Evolutionary conservation across 2,113 vertebrate genomes (phyloP).

Genomic region (Acrocephalus arundinaceus): DNA sequence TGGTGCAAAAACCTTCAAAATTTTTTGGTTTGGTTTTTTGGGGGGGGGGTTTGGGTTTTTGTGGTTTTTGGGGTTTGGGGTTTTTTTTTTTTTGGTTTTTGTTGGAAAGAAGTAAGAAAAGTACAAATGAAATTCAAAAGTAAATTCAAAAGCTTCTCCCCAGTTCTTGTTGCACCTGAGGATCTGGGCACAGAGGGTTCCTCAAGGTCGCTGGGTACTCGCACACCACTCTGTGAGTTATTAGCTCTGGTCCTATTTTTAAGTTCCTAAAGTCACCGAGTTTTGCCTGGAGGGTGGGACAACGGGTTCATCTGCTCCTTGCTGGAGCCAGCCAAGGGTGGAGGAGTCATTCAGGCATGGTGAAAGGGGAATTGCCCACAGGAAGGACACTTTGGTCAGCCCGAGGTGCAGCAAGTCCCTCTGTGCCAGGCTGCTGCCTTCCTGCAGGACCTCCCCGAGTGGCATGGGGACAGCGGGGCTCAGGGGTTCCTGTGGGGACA

Average conservation of each 20-base stretch:
- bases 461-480: rapidly evolving
- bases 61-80: too few species aligned
- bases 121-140: not conserved
- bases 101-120: not conserved
- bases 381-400: constrained; percentile 8
- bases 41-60: too few species aligned
- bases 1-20: not conserved
- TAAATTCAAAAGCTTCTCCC: not conserved
- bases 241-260: constrained; percentile 21
- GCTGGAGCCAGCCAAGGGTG: not conserved
- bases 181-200: not conserved
- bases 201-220: not conserved
- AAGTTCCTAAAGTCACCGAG: not conserved
- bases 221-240: not conserved
- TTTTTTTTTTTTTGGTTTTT: too few species aligned
- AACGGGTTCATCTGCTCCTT: constrained; percentile 38
- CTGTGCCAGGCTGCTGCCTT: not conserved
- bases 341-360: not conserved
- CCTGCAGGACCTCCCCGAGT: not conserved
- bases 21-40: too few species aligned
- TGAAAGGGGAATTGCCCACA: not conserved
- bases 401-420: not conserved
- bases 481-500: not conserved
- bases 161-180: not conserved
- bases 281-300: constrained; percentile 39